Base-by-base conservation (phyloP, 2,797 vertebrate genomes). In the Chromobotia macracanthus region DNA sequence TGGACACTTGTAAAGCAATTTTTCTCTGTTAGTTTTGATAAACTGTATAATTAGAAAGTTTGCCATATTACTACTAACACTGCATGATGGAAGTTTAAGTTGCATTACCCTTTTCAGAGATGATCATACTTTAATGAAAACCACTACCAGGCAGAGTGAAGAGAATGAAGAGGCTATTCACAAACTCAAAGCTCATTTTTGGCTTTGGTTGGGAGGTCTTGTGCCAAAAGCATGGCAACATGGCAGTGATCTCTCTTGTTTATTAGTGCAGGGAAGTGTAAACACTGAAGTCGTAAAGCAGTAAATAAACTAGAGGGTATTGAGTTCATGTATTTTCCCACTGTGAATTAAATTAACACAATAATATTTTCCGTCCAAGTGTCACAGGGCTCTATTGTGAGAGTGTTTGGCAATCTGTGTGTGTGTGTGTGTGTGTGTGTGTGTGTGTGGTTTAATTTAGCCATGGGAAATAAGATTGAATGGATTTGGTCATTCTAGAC, bases 251-350 rank as follows among this genome's bases (percentile, higher is more conserved):
- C 51, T 18, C 1, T 19, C 41, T 68, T 68, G 75, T 77, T 68
- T 68, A 77, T 68, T 77, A 53, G 53, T 44, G 16, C 21, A 60
- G 53, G 41, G 25, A 68, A 77, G 75, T 60, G 53, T 68, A 68
- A 77, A 77, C 35, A 77, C 75, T 41, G 48, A 55, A 66, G 41
- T 61, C 61, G 41, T 66, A 55, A 66, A 67, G 51, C 51, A 58
- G 65, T 76, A 77, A 77, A 77, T 60, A 75, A 75, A 75, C 31
- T 46, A 48, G 18, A 77, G 75, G 18, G 51, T 31, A 77, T 8
- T 68, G 75, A 77, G 75, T 77, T 77, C 65, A 58, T 77, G 53
- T 58, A 68, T 58, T 77, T 77, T 68, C 53, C 75, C 64, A 48
- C 23, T 77, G 38, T 48, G 23, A 67, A 77, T 77, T 77, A 48